Base-by-base conservation (phyloP, 2,888 invertebrate species). In the Chrysolina oricalcia region DNA sequence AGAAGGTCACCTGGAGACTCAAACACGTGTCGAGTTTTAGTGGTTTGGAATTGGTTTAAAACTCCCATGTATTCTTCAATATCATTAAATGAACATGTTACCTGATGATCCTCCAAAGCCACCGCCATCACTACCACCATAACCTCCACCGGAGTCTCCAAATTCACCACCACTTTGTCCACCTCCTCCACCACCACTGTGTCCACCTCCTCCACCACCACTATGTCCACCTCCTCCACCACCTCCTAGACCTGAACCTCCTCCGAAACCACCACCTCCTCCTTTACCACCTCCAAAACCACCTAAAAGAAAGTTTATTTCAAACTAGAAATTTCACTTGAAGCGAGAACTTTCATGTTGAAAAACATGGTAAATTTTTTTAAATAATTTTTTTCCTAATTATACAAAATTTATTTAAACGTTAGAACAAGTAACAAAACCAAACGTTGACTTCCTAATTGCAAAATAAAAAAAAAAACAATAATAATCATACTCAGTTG, bases 211-310 rank as follows among this genome's bases (percentile, higher is more conserved):
- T 8, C 50, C 19, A 40, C 76, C 78, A 59, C 70, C 74, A 23
- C 43, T 19, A 11, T 73, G 77, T 8, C 82, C 80, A 19, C 75
- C 74, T 11, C 73, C 64, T 17, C 75, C 81, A 13, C 80, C 79
- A 13, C 75, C 76, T 15, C 74, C 73, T 4, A 68, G 62, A 19
- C 41, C 41, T 17, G 41, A 50, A 10, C 75, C 41, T 17, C 48
- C 76, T 15, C 74, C 73, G 6, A 68, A 66, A 19, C 41, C 41
- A 27, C 48, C 59, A 10, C 75, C 41, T 17, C 48, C 59, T 21
- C 75, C 70, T 21, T 73, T 73, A 13, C 73, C 76, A 17, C 68
- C 68, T 59, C 65, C 66, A 48, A 68, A 71, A 17, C 78, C 76
- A 17, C 74, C 75, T 43, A 35, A 17, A 59, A 59, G 23, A 59